phyloP scores from a whole-genome alignment of 2,888 invertebrate species.

The Agrochola litura region DNA sequence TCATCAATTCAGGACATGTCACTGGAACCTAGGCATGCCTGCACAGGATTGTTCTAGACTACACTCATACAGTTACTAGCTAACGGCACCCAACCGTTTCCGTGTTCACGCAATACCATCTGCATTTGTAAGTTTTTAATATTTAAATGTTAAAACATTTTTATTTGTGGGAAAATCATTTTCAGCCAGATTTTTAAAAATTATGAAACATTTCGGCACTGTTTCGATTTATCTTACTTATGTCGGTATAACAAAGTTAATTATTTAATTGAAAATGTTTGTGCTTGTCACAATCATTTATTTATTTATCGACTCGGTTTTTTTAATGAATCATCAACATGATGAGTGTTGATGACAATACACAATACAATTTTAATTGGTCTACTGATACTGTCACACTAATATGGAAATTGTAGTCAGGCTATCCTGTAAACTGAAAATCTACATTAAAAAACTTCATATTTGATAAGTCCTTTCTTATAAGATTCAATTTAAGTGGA shows the following conservation, averaged over 20 bases:
- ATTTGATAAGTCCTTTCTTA: not conserved
- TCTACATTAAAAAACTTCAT: too few relatives aligned
- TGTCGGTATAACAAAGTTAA: not conserved
- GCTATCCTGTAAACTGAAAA: not conserved
- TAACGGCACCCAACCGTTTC: conserved; percentile 87
- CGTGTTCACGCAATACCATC: conserved; percentile 83
- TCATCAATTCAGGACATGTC: conserved; percentile 87
- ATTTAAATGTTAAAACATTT: conserved; percentile 52
- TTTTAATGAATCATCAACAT: conserved; percentile 7
- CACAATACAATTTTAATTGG: conserved; percentile 1
- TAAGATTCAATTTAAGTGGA: not conserved
- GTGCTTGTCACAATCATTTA: not conserved
- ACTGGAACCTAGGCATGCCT: conserved; percentile 79
- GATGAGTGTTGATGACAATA: not conserved
- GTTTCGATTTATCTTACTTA: not conserved
- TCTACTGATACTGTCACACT: not conserved
- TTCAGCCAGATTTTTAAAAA: not conserved
- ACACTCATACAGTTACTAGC: conserved; percentile 85
- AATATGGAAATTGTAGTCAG: not conserved
- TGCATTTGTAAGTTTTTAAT: conserved; percentile 74
- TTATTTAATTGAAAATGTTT: not conserved
- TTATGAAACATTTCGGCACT: not conserved
- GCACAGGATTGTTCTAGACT: conserved; percentile 88
- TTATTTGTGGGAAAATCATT: not conserved
- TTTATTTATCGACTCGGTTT: not conserved